These are phyloP conservation scores for Emydoidea blandingii DNA, from an alignment of 2,797 vertebrate genomes.

Conservation along the genomic window DNA sequence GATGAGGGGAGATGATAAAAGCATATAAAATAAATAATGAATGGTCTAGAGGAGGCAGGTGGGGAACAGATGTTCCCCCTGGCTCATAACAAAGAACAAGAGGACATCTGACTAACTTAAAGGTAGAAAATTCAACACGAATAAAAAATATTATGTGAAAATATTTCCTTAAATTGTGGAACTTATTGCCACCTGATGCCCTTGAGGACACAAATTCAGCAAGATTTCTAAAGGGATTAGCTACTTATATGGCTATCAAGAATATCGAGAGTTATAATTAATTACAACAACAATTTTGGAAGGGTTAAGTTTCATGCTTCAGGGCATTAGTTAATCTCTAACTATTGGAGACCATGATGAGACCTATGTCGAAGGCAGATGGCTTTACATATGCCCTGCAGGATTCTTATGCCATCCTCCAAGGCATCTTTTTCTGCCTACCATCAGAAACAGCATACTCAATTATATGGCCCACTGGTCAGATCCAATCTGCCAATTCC, in stretches of 20 bases:
- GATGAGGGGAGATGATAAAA: background rate
- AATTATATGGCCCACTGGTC: background rate
- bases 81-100: background rate
- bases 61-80: background rate
- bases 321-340: background rate
- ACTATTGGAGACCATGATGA: background rate
- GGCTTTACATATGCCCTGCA: background rate
- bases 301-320: background rate
- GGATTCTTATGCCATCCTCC: background rate
- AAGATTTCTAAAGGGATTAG: background rate
- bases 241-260: background rate
- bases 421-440: background rate
- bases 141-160: background rate
- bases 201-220: background rate
- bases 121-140: background rate
- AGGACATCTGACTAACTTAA: background rate
- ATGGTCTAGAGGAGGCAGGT: background rate
- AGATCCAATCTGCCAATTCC: background rate
- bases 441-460: background rate
- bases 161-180: background rate
- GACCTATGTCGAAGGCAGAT: background rate
- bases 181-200: background rate
- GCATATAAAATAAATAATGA: background rate
- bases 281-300: background rate
- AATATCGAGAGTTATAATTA: background rate